Evolutionary conservation across 2,888 invertebrate genomes (phyloP).

Genomic region (Limnephilus lunatus): DNA sequence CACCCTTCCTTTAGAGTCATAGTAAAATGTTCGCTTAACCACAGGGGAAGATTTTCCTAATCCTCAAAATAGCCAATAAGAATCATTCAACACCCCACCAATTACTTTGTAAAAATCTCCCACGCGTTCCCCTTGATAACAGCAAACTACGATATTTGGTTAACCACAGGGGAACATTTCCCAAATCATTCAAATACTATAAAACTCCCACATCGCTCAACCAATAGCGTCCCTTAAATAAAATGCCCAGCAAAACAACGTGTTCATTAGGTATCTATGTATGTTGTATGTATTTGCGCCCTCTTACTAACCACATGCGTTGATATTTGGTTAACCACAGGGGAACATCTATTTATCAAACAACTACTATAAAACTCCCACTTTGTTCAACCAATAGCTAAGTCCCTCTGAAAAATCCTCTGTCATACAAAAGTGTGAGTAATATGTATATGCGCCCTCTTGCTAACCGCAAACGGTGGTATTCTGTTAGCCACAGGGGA

Average conservation of each 20-base stretch:
- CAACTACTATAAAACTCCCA: not conserved
- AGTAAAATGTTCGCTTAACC: not conserved
- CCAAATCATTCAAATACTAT: not conserved
- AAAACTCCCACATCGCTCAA: not conserved
- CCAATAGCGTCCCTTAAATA: not conserved
- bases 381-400: not conserved
- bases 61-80: not conserved
- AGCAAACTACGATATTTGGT: not conserved
- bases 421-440: not conserved
- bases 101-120: not conserved
- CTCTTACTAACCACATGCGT: not conserved
- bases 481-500: slow-evolving; percentile 72
- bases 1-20: not conserved
- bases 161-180: not conserved
- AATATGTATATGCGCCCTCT: not conserved
- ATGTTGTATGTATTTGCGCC: not conserved
- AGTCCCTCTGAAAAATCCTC: not conserved
- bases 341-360: not conserved
- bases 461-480: not conserved
- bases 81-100: not conserved
- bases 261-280: not conserved
- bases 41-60: not conserved
- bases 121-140: not conserved
- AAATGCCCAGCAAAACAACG: not conserved
- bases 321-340: not conserved